phyloP scores from a whole-genome alignment of 2,888 invertebrate species.

The Hypselothyrea guttata region DNA sequence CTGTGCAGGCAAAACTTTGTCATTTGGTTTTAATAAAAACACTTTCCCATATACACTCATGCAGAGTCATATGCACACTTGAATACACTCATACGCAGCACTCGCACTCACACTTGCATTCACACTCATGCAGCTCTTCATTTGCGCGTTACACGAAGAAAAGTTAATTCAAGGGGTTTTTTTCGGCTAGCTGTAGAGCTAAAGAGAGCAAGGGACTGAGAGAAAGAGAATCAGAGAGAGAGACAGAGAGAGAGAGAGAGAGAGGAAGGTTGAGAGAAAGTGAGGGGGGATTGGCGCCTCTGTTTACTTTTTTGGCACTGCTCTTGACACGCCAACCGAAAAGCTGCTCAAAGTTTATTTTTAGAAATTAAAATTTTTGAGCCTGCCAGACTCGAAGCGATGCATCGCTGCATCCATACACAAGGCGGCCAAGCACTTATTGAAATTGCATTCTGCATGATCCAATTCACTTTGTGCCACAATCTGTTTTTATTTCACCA shows the following conservation, averaged over 20 bases:
- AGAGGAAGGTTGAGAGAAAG: background rate
- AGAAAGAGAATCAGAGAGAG: background rate
- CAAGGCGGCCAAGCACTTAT: constrained; percentile 26
- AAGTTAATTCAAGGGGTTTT: constrained; percentile 64
- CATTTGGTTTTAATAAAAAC: constrained; percentile 77
- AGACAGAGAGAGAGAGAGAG: background rate
- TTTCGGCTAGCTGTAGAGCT: constrained; percentile 12
- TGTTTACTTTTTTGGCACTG: constrained; percentile 55
- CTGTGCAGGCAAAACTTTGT: constrained; percentile 66
- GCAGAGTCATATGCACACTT: constrained; percentile 30
- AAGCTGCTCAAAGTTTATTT: constrained; percentile 69
- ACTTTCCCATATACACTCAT: constrained; percentile 57
- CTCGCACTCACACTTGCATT: constrained; percentile 45
- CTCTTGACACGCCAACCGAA: constrained; percentile 60
- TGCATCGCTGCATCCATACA: constrained; percentile 34
- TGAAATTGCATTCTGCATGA: constrained; percentile 30
- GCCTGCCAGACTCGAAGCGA: constrained; percentile 33
- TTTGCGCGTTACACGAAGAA: constrained; percentile 62
- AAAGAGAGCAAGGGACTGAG: background rate
- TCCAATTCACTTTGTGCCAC: constrained; percentile 11
- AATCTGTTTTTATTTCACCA: background rate
- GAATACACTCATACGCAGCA: constrained; percentile 22
- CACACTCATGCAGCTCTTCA: constrained; percentile 66
- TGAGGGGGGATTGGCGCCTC: constrained; percentile 2
- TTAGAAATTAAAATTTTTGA: constrained; percentile 66